A percentile compares a stretch with the other conserved stretches of the same genome.
phyloP scores from a whole-genome alignment of 2,888 invertebrate genomes.

The Dasypogon diadema region DNA sequence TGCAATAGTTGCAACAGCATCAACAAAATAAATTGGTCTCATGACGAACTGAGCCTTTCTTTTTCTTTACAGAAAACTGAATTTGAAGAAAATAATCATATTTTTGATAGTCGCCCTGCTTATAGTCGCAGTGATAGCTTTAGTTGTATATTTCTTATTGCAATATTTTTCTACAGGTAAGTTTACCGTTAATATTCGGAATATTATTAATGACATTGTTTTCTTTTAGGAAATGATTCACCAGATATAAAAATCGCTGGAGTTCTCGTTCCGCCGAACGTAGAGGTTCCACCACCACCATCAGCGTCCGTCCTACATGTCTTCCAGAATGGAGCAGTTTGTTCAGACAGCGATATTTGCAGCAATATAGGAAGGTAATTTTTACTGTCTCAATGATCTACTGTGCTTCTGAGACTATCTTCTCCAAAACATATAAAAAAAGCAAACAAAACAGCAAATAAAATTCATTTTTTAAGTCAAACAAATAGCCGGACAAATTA shows the following conservation, averaged over 20 bases:
- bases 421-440: too few relatives aligned
- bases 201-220: not conserved
- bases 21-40: too few relatives aligned
- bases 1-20: too few relatives aligned
- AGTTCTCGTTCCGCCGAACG: constrained; percentile 73
- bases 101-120: constrained; percentile 1
- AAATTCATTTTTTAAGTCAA: too few relatives aligned
- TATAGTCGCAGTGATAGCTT: not conserved
- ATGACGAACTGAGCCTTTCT: not conserved
- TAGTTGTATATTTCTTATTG: constrained; percentile 31
- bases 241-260: not conserved
- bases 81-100: not conserved
- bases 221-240: not conserved
- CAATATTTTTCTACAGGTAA: constrained; percentile 15
- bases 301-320: constrained; percentile 76
- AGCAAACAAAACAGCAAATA: too few relatives aligned
- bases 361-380: constrained; percentile 82
- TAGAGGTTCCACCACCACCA: constrained; percentile 73
- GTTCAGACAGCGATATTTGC: constrained; percentile 81
- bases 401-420: too few relatives aligned
- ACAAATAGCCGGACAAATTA: too few relatives aligned
- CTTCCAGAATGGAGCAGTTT: constrained; percentile 80
- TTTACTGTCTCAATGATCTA: too few relatives aligned
- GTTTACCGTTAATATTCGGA: not conserved
- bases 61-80: not conserved